Evolutionary conservation across 37 sponge, comb jelly and placozoan genomes (phyloP).

Genomic region (Geodia barretti): DNA sequence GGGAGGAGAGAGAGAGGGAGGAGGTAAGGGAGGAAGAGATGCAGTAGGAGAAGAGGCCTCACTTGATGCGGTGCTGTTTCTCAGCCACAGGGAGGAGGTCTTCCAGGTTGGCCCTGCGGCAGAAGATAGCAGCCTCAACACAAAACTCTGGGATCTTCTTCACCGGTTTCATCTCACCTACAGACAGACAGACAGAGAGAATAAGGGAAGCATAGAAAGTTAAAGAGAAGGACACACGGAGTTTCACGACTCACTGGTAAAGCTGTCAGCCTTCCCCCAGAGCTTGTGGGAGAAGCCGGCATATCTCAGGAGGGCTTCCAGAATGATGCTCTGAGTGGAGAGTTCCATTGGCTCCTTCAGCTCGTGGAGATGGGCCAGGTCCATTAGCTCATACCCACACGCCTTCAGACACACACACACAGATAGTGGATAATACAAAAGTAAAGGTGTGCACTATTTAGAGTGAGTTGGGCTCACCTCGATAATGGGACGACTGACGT

Average conservation of each 20-base stretch:
- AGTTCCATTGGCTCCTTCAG: background rate
- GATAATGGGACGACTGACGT: background rate
- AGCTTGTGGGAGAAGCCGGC: constrained; percentile 18
- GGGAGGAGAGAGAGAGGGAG: background rate
- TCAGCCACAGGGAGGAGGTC: constrained; percentile 18
- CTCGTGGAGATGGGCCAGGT: constrained; percentile 38
- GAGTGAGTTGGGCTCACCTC: background rate
- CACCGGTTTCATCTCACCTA: constrained; percentile 16
- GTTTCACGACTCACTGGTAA: background rate
- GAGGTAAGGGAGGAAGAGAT: background rate
- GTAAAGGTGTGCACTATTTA: background rate
- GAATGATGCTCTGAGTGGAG: constrained; percentile 18
- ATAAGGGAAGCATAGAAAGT: background rate
- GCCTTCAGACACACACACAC: background rate
- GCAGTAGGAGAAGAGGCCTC: constrained; percentile 11
- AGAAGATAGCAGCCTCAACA: constrained; percentile 44
- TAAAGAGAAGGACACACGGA: background rate
- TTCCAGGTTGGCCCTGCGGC: constrained; percentile 47
- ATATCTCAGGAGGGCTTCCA: constrained; percentile 38
- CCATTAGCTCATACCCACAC: constrained; percentile 27
- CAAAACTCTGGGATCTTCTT: background rate
- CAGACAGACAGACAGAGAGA: background rate
- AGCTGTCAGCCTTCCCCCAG: background rate
- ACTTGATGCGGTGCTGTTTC: constrained; percentile 30
- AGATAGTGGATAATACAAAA: background rate